These are phyloP conservation scores for Hydrozoanthus tunicans DNA, from an alignment of 64 coral and sea anemone genomes.

Conservation along the genomic window DNA sequence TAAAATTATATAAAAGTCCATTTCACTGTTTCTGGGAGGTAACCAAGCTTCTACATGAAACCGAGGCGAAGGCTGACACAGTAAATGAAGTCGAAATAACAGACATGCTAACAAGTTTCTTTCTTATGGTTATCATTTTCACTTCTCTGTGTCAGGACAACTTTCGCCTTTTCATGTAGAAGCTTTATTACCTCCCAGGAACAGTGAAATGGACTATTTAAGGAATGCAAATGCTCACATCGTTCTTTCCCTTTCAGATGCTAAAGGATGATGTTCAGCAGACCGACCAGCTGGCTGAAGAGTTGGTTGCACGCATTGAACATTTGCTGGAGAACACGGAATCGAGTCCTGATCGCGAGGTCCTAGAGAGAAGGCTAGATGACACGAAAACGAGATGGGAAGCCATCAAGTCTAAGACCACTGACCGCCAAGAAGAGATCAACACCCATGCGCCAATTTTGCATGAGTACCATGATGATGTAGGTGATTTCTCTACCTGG, in stretches of 20 bases:
- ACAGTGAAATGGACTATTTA: no score
- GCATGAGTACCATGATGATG: conserved; percentile 67
- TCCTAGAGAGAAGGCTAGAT: conserved; percentile 69
- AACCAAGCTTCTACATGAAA: no score
- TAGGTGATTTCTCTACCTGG: conserved; percentile 75
- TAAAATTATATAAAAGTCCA: no score
- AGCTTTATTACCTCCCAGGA: no score
- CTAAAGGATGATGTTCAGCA: conserved; percentile 84
- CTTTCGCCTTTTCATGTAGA: no score
- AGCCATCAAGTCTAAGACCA: conserved; percentile 67
- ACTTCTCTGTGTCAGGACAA: no score
- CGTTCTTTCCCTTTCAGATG: conserved; percentile 52
- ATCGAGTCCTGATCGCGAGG: conserved; percentile 73
- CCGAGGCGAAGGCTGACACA: no score
- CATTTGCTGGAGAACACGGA: conserved; percentile 78
- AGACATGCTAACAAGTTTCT: no score
- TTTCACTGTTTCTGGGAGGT: no score
- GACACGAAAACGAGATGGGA: conserved; percentile 78
- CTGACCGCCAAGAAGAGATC: conserved; percentile 64
- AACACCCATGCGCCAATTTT: conserved; percentile 65
- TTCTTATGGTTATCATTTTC: no score
- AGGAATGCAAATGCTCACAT: no score
- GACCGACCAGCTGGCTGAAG: conserved; percentile 77
- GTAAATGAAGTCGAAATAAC: no score
- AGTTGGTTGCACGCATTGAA: conserved; percentile 78